A percentile compares a stretch with the other conserved stretches of the same genome.
These are phyloP conservation scores for Bombus terrestris DNA, from an alignment of 1,140 invertebrate species.

Conservation along the genomic window DNA sequence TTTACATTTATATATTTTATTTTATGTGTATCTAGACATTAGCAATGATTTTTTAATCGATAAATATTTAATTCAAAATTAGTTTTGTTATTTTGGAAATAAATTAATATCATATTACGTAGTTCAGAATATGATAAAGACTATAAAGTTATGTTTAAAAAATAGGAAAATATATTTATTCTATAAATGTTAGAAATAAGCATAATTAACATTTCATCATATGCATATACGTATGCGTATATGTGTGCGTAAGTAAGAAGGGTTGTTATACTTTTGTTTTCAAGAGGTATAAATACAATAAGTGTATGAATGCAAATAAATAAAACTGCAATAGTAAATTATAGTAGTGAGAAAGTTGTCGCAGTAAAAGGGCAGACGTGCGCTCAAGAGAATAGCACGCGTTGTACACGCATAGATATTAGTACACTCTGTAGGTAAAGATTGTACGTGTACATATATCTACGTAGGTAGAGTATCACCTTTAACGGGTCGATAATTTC, in stretches of 20 bases:
- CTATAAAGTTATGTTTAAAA: background rate
- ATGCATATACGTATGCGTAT: background rate
- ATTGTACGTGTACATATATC: conserved; percentile 16
- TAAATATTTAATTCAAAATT: background rate
- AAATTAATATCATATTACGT: background rate
- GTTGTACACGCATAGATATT: conserved; percentile 32
- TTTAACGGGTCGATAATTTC: conserved; percentile 44
- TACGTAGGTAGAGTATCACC: conserved; percentile 24
- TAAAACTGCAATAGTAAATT: conserved; percentile 5
- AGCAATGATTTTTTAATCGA: too few relatives aligned
- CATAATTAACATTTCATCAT: background rate
- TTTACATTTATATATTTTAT: background rate
- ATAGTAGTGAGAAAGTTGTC: conserved; percentile 4
- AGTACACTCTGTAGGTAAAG: conserved; percentile 19
- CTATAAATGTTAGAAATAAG: background rate
- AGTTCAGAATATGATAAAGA: background rate
- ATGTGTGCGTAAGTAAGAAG: background rate
- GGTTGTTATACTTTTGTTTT: background rate
- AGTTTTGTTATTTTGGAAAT: conserved; percentile 6
- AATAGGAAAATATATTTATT: background rate
- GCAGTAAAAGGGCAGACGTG: conserved; percentile 45
- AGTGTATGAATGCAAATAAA: background rate
- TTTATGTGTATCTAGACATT: background rate
- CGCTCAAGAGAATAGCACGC: conserved; percentile 42
- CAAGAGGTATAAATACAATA: background rate